phyloP scores from a whole-genome alignment of 2,888 invertebrate species.

The Polia nebulosa region DNA sequence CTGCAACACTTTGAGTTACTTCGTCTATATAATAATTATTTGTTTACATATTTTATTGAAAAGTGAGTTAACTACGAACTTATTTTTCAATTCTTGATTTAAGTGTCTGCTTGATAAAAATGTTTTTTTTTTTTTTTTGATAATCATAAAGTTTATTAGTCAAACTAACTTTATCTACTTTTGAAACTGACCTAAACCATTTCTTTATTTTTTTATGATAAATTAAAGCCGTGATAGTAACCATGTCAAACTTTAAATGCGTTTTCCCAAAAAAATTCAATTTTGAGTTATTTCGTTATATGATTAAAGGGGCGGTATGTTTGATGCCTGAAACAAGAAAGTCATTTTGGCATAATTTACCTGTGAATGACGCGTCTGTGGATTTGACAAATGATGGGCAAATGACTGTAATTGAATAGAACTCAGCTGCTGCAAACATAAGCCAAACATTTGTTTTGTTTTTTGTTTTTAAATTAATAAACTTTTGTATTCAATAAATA shows the following conservation, averaged over 20 bases:
- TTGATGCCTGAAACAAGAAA: constrained; percentile 50
- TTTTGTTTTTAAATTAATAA: constrained; percentile 15
- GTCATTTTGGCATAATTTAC: constrained; percentile 48
- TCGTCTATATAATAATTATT: too few species aligned
- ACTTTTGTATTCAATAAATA: constrained; percentile 12
- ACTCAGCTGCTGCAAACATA: constrained; percentile 2
- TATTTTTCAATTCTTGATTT: constrained; percentile 1
- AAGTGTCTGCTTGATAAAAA: constrained; percentile 1
- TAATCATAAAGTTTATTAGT: constrained; percentile 3
- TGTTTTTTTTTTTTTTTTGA: not conserved
- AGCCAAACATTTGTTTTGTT: constrained; percentile 6
- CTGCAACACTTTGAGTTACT: too few species aligned
- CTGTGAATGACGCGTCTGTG: constrained; percentile 40
- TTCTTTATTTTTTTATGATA: not conserved
- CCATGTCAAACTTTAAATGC: constrained; percentile 3
- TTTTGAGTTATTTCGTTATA: constrained; percentile 14
- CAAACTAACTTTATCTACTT: too few species aligned
- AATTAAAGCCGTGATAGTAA: constrained; percentile 1
- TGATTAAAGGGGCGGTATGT: constrained; percentile 39
- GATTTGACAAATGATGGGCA: constrained; percentile 49
- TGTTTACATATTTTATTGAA: too few species aligned
- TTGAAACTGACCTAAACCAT: not conserved
- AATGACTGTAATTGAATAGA: constrained; percentile 20
- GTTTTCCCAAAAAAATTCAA: constrained; percentile 1
- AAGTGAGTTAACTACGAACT: constrained; percentile 3